Percentiles rank a stretch among this genome's conserved stretches.
Evolutionary conservation across 2,797 vertebrate genomes (phyloP).

Genomic region (Enteromius viviparus): DNA sequence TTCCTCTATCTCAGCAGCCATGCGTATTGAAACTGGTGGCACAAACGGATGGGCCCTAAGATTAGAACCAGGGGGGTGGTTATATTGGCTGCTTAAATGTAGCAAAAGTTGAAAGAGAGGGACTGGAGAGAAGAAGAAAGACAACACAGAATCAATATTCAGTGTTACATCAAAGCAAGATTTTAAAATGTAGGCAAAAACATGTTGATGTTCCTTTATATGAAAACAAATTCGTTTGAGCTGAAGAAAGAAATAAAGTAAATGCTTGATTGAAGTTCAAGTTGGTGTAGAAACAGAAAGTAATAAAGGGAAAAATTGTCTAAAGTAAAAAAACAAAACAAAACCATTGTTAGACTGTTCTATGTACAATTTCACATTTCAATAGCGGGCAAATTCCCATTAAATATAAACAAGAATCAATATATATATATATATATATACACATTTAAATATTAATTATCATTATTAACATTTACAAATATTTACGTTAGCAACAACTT

Average conservation of each 20-base stretch:
- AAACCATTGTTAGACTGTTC: neutral
- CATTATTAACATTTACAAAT: neutral
- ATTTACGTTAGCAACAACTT: neutral
- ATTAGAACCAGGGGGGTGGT: constrained; percentile 71
- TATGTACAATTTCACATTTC: neutral
- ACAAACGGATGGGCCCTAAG: constrained; percentile 74
- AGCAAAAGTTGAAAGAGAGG: constrained; percentile 31
- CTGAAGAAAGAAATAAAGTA: neutral
- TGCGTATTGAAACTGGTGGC: constrained; percentile 71
- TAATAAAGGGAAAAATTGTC: too few species aligned
- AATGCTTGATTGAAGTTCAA: neutral
- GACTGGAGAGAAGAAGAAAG: neutral
- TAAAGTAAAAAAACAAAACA: too few species aligned
- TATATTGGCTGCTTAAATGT: constrained; percentile 57
- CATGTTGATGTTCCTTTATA: neutral
- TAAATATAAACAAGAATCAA: neutral
- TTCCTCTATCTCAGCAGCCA: constrained; percentile 84
- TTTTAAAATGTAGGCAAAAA: neutral
- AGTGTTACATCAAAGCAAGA: neutral
- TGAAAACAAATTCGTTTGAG: neutral
- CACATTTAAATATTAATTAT: neutral
- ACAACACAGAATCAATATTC: neutral
- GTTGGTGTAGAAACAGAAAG: neutral
- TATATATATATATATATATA: neutral
- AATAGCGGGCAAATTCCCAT: neutral